Percentiles rank a stretch among this genome's conserved stretches.
These are phyloP conservation scores for Stomatorhinus ivindoensis DNA, from an alignment of 2,113 vertebrate species.

Conservation along the genomic window DNA sequence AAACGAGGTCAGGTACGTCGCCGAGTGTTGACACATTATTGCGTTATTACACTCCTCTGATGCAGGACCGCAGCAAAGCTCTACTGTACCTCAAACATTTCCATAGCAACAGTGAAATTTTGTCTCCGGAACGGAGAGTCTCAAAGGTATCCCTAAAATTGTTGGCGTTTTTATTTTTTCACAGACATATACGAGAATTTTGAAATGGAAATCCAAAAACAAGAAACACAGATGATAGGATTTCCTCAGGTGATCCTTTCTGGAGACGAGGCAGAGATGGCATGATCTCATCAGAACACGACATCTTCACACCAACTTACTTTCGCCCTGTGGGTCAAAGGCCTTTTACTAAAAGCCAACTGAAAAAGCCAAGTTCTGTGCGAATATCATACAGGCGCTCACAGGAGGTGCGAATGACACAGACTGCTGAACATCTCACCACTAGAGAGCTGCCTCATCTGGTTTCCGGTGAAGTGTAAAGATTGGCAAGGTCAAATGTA, in stretches of 20 bases:
- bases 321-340: neutral
- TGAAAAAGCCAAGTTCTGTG: neutral
- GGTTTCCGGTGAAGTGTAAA: neutral
- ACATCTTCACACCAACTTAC: neutral
- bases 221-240: neutral
- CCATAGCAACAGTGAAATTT: neutral
- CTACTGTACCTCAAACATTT: neutral
- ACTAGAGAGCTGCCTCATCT: neutral
- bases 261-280: too few species aligned
- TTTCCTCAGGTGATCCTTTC: neutral
- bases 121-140: neutral
- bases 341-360: neutral
- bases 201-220: neutral
- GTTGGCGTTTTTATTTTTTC: neutral
- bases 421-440: neutral
- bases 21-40: neutral
- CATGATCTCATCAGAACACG: neutral
- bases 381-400: neutral
- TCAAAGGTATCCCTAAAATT: neutral
- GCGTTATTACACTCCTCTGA: neutral
- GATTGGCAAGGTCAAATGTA: neutral
- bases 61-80: too few species aligned
- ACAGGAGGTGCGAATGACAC: neutral
- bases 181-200: neutral
- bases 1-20: conserved; percentile 15